Evolutionary conservation across 2,888 invertebrate genomes (phyloP).

Genomic region (Caenorhabditis becei): DNA sequence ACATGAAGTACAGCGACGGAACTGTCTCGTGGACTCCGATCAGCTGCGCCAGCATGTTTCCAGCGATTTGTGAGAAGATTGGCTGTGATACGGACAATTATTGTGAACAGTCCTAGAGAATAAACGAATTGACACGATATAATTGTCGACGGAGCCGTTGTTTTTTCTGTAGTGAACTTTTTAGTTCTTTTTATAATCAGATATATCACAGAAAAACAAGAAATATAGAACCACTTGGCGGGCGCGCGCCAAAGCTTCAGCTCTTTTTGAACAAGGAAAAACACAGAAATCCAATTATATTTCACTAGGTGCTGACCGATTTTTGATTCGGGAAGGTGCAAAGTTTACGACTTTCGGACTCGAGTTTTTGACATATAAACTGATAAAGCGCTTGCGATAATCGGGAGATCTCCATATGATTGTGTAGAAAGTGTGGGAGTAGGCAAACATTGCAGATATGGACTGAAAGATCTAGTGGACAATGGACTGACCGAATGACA

Average conservation of each 20-base stretch:
- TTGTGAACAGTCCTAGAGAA: constrained; percentile 7
- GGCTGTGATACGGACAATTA: constrained; percentile 38
- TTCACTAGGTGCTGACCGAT: not conserved
- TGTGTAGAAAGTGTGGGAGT: constrained; percentile 51
- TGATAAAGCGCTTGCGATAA: constrained; percentile 43
- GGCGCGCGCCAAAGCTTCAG: no score
- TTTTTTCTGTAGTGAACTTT: no score
- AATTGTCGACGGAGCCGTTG: no score
- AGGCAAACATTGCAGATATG: constrained; percentile 41
- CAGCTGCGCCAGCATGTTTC: constrained; percentile 21
- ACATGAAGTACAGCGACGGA: constrained; percentile 22
- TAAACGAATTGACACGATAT: not conserved
- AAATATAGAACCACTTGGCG: no score
- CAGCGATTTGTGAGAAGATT: constrained; percentile 14
- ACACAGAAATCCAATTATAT: no score
- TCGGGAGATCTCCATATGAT: constrained; percentile 50
- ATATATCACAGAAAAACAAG: no score
- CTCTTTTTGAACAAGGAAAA: no score
- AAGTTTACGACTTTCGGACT: not conserved
- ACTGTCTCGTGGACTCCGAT: constrained; percentile 25
- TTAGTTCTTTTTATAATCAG: no score
- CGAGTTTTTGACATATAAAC: constrained; percentile 10
- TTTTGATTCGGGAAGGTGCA: not conserved
- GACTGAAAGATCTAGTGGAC: constrained; percentile 15
- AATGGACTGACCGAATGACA: not conserved